Base-by-base conservation (phyloP, 2,113 vertebrate species). In the Rhagologus leucostigma region DNA sequence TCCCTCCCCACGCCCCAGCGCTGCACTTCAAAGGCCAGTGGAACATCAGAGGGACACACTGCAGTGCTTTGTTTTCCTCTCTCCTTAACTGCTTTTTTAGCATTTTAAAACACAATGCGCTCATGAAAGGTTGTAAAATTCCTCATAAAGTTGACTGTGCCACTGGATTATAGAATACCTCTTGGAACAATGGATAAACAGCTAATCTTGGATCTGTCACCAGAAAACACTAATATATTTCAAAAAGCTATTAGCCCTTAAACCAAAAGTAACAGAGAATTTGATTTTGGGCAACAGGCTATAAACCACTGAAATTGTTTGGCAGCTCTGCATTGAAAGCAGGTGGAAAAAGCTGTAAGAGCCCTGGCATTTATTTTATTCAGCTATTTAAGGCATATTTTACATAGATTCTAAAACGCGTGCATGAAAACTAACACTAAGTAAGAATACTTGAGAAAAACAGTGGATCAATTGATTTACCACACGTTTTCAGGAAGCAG, bases 221-320 rank as follows among this genome's bases (percentile, higher is more conserved):
- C 73, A 87, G 77, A 87, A 97, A 90, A 73, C 80, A 71, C 91
- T 90, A 95, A 97, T 92, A 93, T 94, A 95, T 96, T 97, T 96
- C 87, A 93, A 95, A 95, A 96, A 96, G 91, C 91, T 91, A 97
- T 94, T 96, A 93, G 94, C 93, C 73, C 92, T 94, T 94, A 96
- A 96, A 96, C 95, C 93, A 97, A 95, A 96, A 96, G 85, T 86
- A 97, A 89, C 91, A 83, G 63, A 46, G 95, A 92, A 94, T 94
- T 94, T 95, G 94, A 96, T 96, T 89, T 89, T 93, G 81, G 90
- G 64, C 88, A 95, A 95, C 83, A 88, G 62, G 55, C 95, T 95
- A 93, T 95, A 97, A 97, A 94, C 56, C 84, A 96, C 69, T 59
- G 77, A 81, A 95, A 96, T 52, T 63, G 79, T 97, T 78, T 95